A percentile compares a stretch with the other conserved stretches of the same genome.
Evolutionary conservation across 92 coral and sea anemone species (phyloP).

Genomic region (Actinostola sp.): DNA sequence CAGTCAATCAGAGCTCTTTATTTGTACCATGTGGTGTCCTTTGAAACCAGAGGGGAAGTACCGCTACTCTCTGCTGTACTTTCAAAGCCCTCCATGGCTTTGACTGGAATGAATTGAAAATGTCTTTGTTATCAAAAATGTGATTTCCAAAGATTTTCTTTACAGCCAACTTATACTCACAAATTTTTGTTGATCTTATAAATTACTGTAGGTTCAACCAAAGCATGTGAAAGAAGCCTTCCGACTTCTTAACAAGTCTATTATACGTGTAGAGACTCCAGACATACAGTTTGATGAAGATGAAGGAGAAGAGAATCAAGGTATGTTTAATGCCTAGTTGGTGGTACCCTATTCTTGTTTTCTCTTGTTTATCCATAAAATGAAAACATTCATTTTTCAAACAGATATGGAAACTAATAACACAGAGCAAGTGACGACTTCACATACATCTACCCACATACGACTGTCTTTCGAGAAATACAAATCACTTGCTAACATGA

Average conservation of each 20-base stretch:
- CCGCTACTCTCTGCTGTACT: no score
- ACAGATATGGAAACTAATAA: constrained; percentile 83
- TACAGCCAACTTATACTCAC: no score
- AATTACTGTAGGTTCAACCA: constrained; percentile 78
- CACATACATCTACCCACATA: constrained; percentile 49
- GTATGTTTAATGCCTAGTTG: background rate
- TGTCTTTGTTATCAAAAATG: no score
- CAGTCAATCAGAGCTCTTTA: no score
- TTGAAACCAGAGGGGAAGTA: no score
- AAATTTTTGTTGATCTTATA: background rate
- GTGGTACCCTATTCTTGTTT: no score
- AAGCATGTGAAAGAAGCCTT: constrained; percentile 99
- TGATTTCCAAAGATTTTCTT: no score
- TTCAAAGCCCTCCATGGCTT: no score
- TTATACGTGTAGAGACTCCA: constrained; percentile 97
- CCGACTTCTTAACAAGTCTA: constrained; percentile 92
- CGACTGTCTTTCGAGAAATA: constrained; percentile 26
- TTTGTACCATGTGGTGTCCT: no score
- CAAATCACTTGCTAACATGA: constrained; percentile 25
- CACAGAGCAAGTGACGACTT: constrained; percentile 25
- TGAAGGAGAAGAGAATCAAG: constrained; percentile 74
- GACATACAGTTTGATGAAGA: constrained; percentile 98
- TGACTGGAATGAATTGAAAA: no score
- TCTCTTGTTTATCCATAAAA: no score
- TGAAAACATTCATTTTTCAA: no score